Base-by-base conservation (phyloP, 2,113 vertebrate genomes). In the Phalacrocorax pelagicus region DNA sequence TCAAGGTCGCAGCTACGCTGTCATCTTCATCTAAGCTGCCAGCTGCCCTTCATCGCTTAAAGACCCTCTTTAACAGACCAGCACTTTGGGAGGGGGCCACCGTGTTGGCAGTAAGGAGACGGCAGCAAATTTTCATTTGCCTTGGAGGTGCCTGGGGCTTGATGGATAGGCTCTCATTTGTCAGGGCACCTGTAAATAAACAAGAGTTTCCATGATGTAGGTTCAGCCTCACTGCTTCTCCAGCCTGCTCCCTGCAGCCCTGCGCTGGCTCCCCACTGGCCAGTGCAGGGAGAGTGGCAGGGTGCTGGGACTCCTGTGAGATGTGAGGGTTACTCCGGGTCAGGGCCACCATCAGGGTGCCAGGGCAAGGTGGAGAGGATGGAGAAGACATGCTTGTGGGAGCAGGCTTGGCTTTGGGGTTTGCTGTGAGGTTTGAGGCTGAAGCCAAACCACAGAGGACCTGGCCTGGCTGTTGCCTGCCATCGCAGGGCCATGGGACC, bases 11-110 rank as follows among this genome's bases (percentile, higher is more conserved):
- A 88, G 91, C 91, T 96, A 78, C 86, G 90, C 85, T 96, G 95
- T 96, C 97, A 96, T 96, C 97, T 97, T 98, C 92, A 96, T 96
- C 95, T 63, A 86, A 90, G 79, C 84, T 85, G 86, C 91, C 94
- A 92, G 95, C 86, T 94, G 89, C 94, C 97, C 90, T 88, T 96
- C 73, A 26, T 20, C 3, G 2, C 86, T 94, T 97, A 44, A 95
- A 97, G 91, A 95, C 91, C 70, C 62, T 88, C 77, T 97, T 88
- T 82, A 95, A 90, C 46, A 81, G 44, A 59, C 7, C 3, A 6
- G 3, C 0, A 7, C 71, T 83, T 70, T 74, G 65, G 75, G 88
- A 88, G 75, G 63, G n/a, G 75, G 58, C 34, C 78, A 54, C 74
- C 0, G 0, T 2, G 20, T 55, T 58, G 18, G 55, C 18, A 23